phyloP scores from a whole-genome alignment of 30 jellyfish, hydroid and myxozoan genomes.

The Aurelia aurita complex sp. Pacific region DNA sequence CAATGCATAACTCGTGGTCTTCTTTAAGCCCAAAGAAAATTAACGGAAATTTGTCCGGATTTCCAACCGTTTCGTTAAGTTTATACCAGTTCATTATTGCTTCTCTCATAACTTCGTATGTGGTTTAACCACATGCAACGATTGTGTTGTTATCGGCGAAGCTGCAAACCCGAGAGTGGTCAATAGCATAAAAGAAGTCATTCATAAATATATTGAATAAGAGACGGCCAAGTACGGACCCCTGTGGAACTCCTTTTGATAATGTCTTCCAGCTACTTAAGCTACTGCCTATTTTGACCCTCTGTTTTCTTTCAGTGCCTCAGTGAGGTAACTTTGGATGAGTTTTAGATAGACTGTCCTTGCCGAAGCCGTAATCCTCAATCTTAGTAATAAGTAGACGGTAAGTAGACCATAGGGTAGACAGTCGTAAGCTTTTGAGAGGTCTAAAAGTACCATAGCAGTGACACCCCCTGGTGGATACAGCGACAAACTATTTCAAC shows the following conservation, averaged over 20 bases:
- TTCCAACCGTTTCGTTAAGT: no score
- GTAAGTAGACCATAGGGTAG: not conserved
- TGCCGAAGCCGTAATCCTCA: not conserved
- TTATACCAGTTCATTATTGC: no score
- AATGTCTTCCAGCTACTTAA: no score
- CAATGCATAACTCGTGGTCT: no score
- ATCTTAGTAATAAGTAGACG: not conserved
- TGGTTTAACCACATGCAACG: no score
- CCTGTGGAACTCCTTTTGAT: not conserved
- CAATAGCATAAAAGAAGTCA: not conserved
- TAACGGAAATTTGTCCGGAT: no score
- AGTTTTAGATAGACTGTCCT: not conserved
- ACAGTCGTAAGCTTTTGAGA: no score
- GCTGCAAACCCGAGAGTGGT: not conserved
- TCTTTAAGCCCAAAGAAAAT: no score
- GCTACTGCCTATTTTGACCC: no score
- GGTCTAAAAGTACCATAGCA: not conserved
- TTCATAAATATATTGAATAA: not conserved
- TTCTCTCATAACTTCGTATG: no score
- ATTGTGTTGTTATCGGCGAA: not conserved
- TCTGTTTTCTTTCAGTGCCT: no score
- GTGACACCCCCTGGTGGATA: not conserved
- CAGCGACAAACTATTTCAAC: not conserved
- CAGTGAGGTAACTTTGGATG: no score
- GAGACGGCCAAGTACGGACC: not conserved